phyloP scores from a whole-genome alignment of 2,888 invertebrate species.

The Drosophila fungiperda region DNA sequence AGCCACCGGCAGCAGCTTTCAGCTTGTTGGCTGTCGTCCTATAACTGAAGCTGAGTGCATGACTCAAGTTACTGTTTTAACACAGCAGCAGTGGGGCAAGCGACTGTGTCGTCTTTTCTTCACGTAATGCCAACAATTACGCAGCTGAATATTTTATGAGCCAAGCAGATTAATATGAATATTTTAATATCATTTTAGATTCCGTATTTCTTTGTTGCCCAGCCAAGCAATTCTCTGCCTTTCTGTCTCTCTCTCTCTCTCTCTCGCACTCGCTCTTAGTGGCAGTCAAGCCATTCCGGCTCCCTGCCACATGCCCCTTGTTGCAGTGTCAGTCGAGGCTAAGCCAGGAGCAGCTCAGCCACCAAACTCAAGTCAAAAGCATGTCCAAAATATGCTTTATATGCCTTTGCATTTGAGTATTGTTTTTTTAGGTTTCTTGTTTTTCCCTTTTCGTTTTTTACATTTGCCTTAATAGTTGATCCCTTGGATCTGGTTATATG shows the following conservation, averaged over 20 bases:
- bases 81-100: conserved; percentile 1
- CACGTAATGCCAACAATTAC: conserved; percentile 80
- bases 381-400: conserved; percentile 75
- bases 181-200: conserved; percentile 82
- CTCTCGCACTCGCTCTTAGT: neutral
- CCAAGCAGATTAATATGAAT: conserved; percentile 82
- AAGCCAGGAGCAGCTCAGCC: conserved; percentile 25
- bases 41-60: conserved; percentile 39
- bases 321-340: conserved; percentile 24
- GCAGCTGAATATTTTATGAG: conserved; percentile 80
- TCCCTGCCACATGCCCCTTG: conserved; percentile 5
- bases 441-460: neutral
- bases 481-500: neutral
- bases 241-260: neutral
- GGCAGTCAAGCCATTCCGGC: neutral
- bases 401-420: conserved; percentile 60
- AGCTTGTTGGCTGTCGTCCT: conserved; percentile 36
- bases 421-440: conserved; percentile 15
- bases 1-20: conserved; percentile 26
- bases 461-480: conserved; percentile 10
- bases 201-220: conserved; percentile 64
- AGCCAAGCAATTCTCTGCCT: neutral
- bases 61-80: conserved; percentile 15
- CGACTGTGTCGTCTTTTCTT: conserved; percentile 11
- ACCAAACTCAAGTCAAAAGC: conserved; percentile 65